Percentiles rank a stretch among this genome's conserved stretches.
These are phyloP conservation scores for Drosophila virilis DNA, from an alignment of 1,140 invertebrate genomes.

Conservation along the genomic window DNA sequence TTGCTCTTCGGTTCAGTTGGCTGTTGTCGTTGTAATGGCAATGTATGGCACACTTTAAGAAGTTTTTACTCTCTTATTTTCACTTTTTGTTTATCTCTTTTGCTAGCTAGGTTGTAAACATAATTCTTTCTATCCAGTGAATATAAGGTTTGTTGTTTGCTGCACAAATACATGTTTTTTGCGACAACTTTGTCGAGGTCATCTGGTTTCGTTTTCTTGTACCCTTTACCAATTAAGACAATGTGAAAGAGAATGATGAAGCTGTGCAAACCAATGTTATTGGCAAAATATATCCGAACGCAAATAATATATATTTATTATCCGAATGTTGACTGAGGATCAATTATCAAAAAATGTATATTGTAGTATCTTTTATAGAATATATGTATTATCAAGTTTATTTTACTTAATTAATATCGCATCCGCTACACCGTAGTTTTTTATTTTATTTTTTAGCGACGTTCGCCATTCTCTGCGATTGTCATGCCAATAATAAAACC, in stretches of 20 bases:
- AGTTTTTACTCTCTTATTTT: slow-evolving; percentile 12
- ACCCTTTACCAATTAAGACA: neutral
- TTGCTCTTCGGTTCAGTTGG: neutral
- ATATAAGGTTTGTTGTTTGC: neutral
- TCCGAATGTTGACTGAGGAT: too few relatives aligned
- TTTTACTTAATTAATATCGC: too few relatives aligned
- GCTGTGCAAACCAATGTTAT: neutral
- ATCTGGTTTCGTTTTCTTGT: slow-evolving; percentile 64
- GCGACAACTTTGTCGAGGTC: slow-evolving; percentile 79
- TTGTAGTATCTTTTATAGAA: too few relatives aligned
- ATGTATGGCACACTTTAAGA: slow-evolving; percentile 7
- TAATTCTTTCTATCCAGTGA: neutral
- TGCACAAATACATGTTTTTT: slow-evolving; percentile 41
- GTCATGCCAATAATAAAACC: too few relatives aligned
- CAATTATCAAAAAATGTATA: too few relatives aligned
- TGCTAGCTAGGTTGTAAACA: neutral
- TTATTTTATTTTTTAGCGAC: too few relatives aligned
- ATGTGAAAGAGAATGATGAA: neutral
- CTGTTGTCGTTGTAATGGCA: slow-evolving; percentile 3
- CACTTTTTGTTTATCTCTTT: slow-evolving; percentile 13
- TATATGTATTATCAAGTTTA: too few relatives aligned
- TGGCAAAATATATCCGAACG: too few relatives aligned
- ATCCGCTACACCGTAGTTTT: too few relatives aligned
- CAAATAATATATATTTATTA: too few relatives aligned
- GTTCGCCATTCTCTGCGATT: too few relatives aligned